Evolutionary conservation across 2,113 vertebrate species (phyloP), one percentile per base, ranked within the genome.

Genomic region (Pterocles orientalis): DNA sequence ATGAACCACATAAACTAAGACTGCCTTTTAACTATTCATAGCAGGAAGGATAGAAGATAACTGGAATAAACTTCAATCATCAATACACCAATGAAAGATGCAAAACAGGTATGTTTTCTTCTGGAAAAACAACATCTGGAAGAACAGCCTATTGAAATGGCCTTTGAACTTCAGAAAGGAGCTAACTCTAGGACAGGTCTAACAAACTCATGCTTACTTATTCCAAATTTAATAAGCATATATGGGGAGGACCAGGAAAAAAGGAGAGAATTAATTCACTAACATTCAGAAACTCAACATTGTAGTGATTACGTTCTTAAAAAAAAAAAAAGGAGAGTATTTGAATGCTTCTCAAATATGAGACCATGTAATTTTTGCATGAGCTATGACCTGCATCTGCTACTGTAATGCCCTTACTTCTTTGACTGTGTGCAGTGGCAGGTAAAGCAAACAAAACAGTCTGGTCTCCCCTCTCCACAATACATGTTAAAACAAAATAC

Each of bases 1-100:
- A 89, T 98, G 33, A 98, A 98, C 96, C 98, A 98, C 64, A 97
- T 99, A 69, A 98, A 57, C 39, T 24, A 25, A 66, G 58, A 33
- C 24, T 36, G 9, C n/a, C 23, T 31, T 11, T 16, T 54, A 79
- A 79, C 53, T 66, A 2, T n/a, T 53, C 9, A 10, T 31, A 82
- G 28, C 80, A 89, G 65, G 58, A 94, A 75, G 80, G 65, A 51
- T 23, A 47, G 81, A 71, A 50, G 77, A 31, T 6, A 34, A 61
- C 17, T 77, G 41, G 65, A 50, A 65, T 77, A 64, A 70, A 47
- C 57, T 77, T 72, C 10, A 1, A 15, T 34, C 82, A 53, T 34
- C 45, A 39, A 50, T 57, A 51, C 79, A 34, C 24, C 86, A 41
- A 4, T 7, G 51, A 21, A 57, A 57, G 47, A 79, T 82, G 23